Evolutionary conservation across 2,888 invertebrate species (phyloP).

Genomic region (Melinaea menophilus): DNA sequence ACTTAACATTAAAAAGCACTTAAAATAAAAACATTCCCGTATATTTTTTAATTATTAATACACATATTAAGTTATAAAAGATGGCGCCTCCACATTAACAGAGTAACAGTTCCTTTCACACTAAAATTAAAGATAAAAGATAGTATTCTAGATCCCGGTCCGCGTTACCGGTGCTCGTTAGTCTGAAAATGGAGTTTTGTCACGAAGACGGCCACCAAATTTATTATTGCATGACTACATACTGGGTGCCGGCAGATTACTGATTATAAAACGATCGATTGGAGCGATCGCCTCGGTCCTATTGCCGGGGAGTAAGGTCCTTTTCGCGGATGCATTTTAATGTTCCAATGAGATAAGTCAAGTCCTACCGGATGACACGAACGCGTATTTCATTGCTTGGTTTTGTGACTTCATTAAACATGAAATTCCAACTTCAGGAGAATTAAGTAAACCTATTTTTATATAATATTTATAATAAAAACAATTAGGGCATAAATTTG

Average conservation of each 20-base stretch:
- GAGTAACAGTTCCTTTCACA: slow-evolving; percentile 13
- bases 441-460: background rate
- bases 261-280: slow-evolving; percentile 23
- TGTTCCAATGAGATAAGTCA: slow-evolving; percentile 19
- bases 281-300: slow-evolving; percentile 14
- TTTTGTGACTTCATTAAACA: slow-evolving; percentile 27
- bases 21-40: too few species aligned
- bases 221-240: slow-evolving; percentile 43
- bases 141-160: slow-evolving; percentile 37
- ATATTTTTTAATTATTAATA: too few species aligned
- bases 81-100: too few species aligned
- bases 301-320: slow-evolving; percentile 15
- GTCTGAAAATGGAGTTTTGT: slow-evolving; percentile 46
- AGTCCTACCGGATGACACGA: slow-evolving; percentile 12
- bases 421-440: slow-evolving; percentile 11
- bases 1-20: too few species aligned
- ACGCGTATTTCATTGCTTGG: slow-evolving; percentile 16
- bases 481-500: too few species aligned
- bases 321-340: slow-evolving; percentile 7
- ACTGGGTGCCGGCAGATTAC: slow-evolving; percentile 30
- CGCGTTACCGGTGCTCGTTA: slow-evolving; percentile 44
- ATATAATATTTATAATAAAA: background rate
- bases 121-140: slow-evolving; percentile 38
- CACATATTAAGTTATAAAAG: too few species aligned
- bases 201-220: slow-evolving; percentile 49